Evolutionary conservation across 1,140 invertebrate genomes (phyloP), one percentile per base, ranked within the genome.

Genomic region (Aphelenchoides avenae): DNA sequence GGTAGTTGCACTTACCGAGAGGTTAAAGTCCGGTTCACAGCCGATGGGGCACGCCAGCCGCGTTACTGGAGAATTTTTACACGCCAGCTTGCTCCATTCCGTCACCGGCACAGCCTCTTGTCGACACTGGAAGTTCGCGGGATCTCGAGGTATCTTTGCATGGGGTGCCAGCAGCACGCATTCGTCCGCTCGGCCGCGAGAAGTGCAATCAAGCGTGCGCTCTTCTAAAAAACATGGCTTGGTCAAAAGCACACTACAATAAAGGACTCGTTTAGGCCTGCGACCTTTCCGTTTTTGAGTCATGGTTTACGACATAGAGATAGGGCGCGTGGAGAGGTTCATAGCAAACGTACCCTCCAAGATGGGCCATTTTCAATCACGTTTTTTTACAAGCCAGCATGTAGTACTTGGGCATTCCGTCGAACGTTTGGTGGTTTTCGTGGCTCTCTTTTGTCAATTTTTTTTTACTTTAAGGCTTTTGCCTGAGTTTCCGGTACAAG

Each of bases 1-100:
- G n/a, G n/a, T n/a, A n/a, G n/a, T n/a, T n/a, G n/a, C n/a, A n/a
- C 44, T 64, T 41, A 70, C 69, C 0, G 70, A 72, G 13, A 72
- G 58, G 47, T 73, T 70, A 44, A 57, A 52, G 48, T 70, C 64
- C 5, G 61, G 61, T 24, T 63, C 67, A 55, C 70, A 72, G 6
- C 53, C 71, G 34, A 72, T 59, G 22, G 70, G 70, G 48, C 70
- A 72, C 2, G 70, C 67, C 30, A 70, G 42, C 22, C 68, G 57
- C 3, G 59, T 61, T 15, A 50, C 57, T 33, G 0, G 51, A 15
- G 6, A 4, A 53, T n/a, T 3, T 30, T 66, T 65, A 11, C 40
- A 46, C 13, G 69, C 70, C 41, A 72, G 50, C 11, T 26, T 64
- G 57, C 73, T 72, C 70, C 66, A 72, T 6, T 59, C 49, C 18